Evolutionary conservation across 2,113 vertebrate genomes (phyloP).

Genomic region (Fulica atra): DNA sequence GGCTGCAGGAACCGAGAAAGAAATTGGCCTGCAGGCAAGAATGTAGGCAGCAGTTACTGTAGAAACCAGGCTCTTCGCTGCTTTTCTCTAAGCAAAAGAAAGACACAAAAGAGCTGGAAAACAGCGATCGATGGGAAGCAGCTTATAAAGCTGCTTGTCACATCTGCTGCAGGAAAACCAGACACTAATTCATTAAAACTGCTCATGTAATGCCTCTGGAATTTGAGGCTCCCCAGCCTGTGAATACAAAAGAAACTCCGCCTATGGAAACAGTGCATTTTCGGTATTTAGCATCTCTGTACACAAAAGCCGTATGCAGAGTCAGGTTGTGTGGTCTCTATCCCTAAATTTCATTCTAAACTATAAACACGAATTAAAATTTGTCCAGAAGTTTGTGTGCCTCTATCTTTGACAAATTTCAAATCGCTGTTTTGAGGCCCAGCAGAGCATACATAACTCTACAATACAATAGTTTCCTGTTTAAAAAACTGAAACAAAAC

Average conservation of each 20-base stretch:
- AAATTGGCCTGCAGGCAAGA: slow-evolving; percentile 67
- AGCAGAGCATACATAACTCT: background rate
- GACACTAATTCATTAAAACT: slow-evolving; percentile 77
- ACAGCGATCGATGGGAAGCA: slow-evolving; percentile 72
- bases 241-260: slow-evolving; percentile 73
- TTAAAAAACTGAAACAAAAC: slow-evolving; percentile 11
- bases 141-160: slow-evolving; percentile 77
- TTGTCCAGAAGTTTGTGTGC: background rate
- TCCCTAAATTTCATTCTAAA: slow-evolving; percentile 16
- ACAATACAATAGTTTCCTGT: slow-evolving; percentile 12
- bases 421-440: background rate
- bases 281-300: slow-evolving; percentile 66
- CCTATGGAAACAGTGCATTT: slow-evolving; percentile 73
- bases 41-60: slow-evolving; percentile 76
- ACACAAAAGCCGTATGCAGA: slow-evolving; percentile 43
- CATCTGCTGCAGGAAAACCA: slow-evolving; percentile 77
- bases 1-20: slow-evolving; percentile 53
- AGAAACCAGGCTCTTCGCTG: slow-evolving; percentile 73
- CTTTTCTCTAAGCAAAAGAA: slow-evolving; percentile 72
- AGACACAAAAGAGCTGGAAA: slow-evolving; percentile 74
- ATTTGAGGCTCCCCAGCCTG: slow-evolving; percentile 74
- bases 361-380: slow-evolving; percentile 34
- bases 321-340: slow-evolving; percentile 62
- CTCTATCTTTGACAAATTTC: slow-evolving; percentile 7
- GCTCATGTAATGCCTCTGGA: slow-evolving; percentile 79